phyloP scores from a whole-genome alignment of 2,113 vertebrate genomes.

The Morone saxatilis region DNA sequence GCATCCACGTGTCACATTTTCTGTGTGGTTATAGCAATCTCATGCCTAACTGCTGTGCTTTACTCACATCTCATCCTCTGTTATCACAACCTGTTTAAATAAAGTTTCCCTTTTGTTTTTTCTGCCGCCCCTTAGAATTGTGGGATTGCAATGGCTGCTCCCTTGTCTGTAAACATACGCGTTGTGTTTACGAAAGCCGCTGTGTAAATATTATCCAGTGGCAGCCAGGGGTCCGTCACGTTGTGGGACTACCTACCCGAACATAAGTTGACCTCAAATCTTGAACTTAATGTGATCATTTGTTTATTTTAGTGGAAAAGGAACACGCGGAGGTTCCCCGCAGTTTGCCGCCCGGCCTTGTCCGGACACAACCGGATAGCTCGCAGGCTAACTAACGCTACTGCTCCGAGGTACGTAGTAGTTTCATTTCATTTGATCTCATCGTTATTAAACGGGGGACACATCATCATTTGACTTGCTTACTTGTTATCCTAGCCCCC shows the following conservation, averaged over 20 bases:
- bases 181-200: constrained; percentile 46
- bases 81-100: constrained; percentile 16
- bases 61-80: background rate
- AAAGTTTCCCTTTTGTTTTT: constrained; percentile 42
- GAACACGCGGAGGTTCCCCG: background rate
- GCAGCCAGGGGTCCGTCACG: background rate
- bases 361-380: constrained; percentile 6
- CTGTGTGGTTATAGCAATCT: background rate
- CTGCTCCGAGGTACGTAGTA: constrained; percentile 49
- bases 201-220: background rate
- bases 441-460: fast-evolving
- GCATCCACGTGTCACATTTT: too few relatives aligned
- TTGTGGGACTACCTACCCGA: background rate
- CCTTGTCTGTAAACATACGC: constrained; percentile 72
- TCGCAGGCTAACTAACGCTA: constrained; percentile 39
- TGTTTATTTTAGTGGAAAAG: background rate
- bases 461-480: background rate
- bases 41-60: background rate
- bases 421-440: background rate
- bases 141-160: constrained; percentile 83
- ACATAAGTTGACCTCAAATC: background rate
- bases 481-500: too few relatives aligned
- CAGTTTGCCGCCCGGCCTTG: constrained; percentile 1
- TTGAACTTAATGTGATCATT: background rate
- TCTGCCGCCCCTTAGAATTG: constrained; percentile 40